A percentile compares a stretch with the other conserved stretches of the same genome.
Evolutionary conservation across 2,888 invertebrate species (phyloP).

Genomic region (Cantharis rufa): DNA sequence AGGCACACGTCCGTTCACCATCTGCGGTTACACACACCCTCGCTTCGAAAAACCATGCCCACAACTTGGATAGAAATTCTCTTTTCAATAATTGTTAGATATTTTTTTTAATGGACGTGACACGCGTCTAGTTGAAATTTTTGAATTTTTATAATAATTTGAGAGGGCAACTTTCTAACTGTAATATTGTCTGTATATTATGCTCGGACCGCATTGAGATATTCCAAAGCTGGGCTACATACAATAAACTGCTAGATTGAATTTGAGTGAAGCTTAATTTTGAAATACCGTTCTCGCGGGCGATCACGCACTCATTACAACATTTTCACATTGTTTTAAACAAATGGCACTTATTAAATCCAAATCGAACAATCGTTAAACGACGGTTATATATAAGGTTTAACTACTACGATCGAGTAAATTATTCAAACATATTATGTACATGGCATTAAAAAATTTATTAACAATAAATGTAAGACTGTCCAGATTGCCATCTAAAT

Average conservation of each 20-base stretch:
- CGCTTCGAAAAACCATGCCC: conserved; percentile 12
- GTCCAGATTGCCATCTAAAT: not conserved
- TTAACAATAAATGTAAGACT: not conserved
- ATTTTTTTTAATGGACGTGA: not conserved
- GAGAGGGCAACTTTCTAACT: not conserved
- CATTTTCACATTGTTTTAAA: not conserved
- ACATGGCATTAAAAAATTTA: not conserved
- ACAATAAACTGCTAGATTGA: too few relatives aligned
- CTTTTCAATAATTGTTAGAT: conserved; percentile 17
- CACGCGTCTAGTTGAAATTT: not conserved
- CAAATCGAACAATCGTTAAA: not conserved
- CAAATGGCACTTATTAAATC: not conserved
- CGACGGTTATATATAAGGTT: too few relatives aligned
- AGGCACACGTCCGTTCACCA: conserved; percentile 23
- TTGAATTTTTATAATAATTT: not conserved
- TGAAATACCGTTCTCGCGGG: not conserved
- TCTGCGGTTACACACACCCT: conserved; percentile 33
- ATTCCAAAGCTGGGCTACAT: too few relatives aligned
- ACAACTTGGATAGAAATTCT: conserved; percentile 27
- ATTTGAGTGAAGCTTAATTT: too few relatives aligned
- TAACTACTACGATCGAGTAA: not conserved
- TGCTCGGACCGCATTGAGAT: too few relatives aligned
- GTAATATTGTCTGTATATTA: too few relatives aligned
- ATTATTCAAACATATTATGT: not conserved
- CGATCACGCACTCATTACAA: not conserved